Percentiles rank a stretch among this genome's conserved stretches.
These are phyloP conservation scores for Parauchenoglanis punctatus DNA, from an alignment of 2,797 vertebrate genomes.

Conservation along the genomic window DNA sequence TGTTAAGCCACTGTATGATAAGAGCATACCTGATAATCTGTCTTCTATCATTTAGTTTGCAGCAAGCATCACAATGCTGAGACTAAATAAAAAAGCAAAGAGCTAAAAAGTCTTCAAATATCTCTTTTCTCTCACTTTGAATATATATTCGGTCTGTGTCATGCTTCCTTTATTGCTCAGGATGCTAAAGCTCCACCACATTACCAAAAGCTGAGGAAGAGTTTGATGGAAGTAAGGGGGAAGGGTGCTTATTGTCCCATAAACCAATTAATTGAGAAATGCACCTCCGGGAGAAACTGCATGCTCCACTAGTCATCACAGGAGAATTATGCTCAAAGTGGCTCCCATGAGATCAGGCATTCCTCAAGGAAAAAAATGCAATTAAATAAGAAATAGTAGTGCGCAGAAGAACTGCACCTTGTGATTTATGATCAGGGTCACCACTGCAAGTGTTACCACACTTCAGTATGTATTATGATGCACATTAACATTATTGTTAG, in stretches of 20 bases:
- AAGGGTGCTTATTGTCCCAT: constrained; percentile 66
- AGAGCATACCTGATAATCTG: neutral
- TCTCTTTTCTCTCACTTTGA: too few species aligned
- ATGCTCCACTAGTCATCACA: constrained; percentile 68
- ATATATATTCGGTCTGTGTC: constrained; percentile 5
- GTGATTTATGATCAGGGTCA: constrained; percentile 12
- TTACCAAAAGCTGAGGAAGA: constrained; percentile 53
- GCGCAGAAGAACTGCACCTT: constrained; percentile 13
- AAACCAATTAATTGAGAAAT: constrained; percentile 75
- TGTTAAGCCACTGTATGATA: neutral
- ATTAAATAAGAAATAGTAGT: constrained; percentile 36
- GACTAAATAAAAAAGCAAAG: neutral
- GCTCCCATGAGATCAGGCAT: constrained; percentile 65
- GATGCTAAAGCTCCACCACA: constrained; percentile 18
- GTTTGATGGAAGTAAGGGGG: constrained; percentile 52
- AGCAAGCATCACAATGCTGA: neutral
- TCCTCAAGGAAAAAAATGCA: constrained; percentile 59
- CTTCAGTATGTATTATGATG: neutral
- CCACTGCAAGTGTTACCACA: neutral
- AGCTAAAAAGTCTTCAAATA: neutral
- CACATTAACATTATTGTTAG: neutral
- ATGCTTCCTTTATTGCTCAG: constrained; percentile 32
- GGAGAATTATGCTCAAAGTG: constrained; percentile 62
- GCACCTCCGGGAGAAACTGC: constrained; percentile 69
- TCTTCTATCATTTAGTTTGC: neutral